Conservation (phyloP, 2,888 invertebrate genomes). For the Papilio protenor region DNA sequence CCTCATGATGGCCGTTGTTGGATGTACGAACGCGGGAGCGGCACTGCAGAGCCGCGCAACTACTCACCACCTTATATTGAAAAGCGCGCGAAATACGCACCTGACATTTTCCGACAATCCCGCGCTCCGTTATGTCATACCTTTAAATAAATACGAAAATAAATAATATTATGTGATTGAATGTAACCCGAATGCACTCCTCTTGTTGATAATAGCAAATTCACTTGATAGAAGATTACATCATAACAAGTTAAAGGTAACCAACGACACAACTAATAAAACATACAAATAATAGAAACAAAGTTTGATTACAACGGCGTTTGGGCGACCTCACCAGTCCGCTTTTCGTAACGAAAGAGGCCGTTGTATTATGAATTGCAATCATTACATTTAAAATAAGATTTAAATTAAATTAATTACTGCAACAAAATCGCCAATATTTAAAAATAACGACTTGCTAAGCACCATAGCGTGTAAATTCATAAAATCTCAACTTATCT, state of each 20-base stretch:
- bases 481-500: background rate
- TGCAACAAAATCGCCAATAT: background rate
- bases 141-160: slow-evolving; percentile 32
- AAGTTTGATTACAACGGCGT: slow-evolving; percentile 28
- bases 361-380: background rate
- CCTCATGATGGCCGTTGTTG: slow-evolving; percentile 70
- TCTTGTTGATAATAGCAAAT: slow-evolving; percentile 13
- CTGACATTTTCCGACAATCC: slow-evolving; percentile 50
- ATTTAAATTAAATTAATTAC: background rate
- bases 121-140: slow-evolving; percentile 62
- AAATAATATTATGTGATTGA: slow-evolving; percentile 34
- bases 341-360: slow-evolving; percentile 40
- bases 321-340: slow-evolving; percentile 21
- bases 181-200: slow-evolving; percentile 22
- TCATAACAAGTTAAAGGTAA: slow-evolving; percentile 20
- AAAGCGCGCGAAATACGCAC: slow-evolving; percentile 54
- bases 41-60: slow-evolving; percentile 69
- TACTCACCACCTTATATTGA: slow-evolving; percentile 68
- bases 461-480: background rate
- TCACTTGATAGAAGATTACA: slow-evolving; percentile 29
- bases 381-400: slow-evolving; percentile 1
- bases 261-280: slow-evolving; percentile 2
- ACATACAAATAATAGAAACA: slow-evolving; percentile 1
- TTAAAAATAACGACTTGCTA: background rate
- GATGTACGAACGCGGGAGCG: slow-evolving; percentile 66